Percentiles rank a stretch among this genome's conserved stretches.
These are phyloP conservation scores for Apamea crenata DNA, from an alignment of 2,888 invertebrate species.

Conservation along the genomic window DNA sequence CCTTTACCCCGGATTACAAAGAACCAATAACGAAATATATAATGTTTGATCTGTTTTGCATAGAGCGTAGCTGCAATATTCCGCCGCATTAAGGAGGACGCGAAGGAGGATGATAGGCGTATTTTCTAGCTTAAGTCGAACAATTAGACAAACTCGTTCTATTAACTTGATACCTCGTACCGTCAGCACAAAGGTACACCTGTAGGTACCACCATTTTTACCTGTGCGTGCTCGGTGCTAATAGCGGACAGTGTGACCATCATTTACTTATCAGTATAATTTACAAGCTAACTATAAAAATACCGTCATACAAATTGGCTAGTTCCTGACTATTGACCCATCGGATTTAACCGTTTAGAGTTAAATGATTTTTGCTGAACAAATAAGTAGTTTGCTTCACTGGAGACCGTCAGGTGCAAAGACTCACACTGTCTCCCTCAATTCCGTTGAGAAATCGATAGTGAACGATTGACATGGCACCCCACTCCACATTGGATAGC, in stretches of 20 bases:
- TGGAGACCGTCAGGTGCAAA: conserved; percentile 5
- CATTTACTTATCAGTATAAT: conserved; percentile 27
- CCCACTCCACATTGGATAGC: not conserved
- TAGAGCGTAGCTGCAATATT: conserved; percentile 37
- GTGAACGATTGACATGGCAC: not conserved
- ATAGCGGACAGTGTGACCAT: conserved; percentile 20
- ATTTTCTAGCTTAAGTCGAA: not conserved
- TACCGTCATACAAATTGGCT: conserved; percentile 20
- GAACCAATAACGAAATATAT: not conserved
- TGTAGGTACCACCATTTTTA: not conserved
- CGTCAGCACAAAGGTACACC: not conserved
- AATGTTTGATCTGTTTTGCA: conserved; percentile 31
- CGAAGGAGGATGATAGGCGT: too few species aligned
- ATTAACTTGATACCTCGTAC: not conserved
- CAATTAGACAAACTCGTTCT: conserved; percentile 17
- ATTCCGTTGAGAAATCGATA: conserved; percentile 14
- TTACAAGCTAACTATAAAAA: conserved; percentile 12
- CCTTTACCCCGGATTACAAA: not conserved
- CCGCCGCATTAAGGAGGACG: too few species aligned
- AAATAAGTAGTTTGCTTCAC: conserved; percentile 29
- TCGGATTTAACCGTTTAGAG: conserved; percentile 22
- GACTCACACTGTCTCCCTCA: not conserved
- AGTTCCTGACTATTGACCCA: conserved; percentile 34
- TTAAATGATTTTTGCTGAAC: conserved; percentile 3
- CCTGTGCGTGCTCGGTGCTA: not conserved